A percentile compares a stretch with the other conserved stretches of the same genome.
Conservation (phyloP, 1,140 invertebrate genomes). For the Papilio xuthus region DNA sequence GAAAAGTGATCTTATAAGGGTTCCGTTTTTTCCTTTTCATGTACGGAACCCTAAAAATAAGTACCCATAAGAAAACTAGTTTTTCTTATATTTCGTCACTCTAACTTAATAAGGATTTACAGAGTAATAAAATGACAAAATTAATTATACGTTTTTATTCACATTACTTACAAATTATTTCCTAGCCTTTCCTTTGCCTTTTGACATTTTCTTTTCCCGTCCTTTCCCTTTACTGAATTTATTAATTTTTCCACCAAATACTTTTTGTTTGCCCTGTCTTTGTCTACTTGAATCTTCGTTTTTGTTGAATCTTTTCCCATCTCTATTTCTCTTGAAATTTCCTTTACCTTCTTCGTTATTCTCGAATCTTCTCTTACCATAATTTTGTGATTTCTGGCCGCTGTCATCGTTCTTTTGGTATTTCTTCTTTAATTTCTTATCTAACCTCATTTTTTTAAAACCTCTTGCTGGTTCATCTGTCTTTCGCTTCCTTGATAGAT, state of each 20-base stretch:
- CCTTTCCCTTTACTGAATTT: slow-evolving; percentile 55
- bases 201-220: slow-evolving; percentile 42
- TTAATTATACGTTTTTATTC: slow-evolving; percentile 33
- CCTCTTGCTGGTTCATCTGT: slow-evolving; percentile 61
- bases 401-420: slow-evolving; percentile 60
- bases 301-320: slow-evolving; percentile 52
- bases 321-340: slow-evolving; percentile 52
- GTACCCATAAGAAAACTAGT: too few species aligned
- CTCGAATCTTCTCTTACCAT: slow-evolving; percentile 53
- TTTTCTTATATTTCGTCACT: too few species aligned
- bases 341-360: slow-evolving; percentile 49
- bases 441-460: slow-evolving; percentile 75
- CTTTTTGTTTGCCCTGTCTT: slow-evolving; percentile 58
- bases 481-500: slow-evolving; percentile 66
- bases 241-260: slow-evolving; percentile 73
- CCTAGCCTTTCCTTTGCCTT: slow-evolving; percentile 56
- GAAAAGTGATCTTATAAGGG: too few species aligned
- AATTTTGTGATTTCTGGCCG: slow-evolving; percentile 41
- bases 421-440: slow-evolving; percentile 73
- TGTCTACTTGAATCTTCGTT: slow-evolving; percentile 45
- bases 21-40: too few species aligned
- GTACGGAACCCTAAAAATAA: too few species aligned
- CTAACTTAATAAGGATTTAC: too few species aligned
- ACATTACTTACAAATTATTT: slow-evolving; percentile 43
- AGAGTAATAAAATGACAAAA: background rate